Evolutionary conservation across 2,113 vertebrate genomes (phyloP), one percentile per base, ranked within the genome.

Genomic region (Herpailurus yagouaroundi): DNA sequence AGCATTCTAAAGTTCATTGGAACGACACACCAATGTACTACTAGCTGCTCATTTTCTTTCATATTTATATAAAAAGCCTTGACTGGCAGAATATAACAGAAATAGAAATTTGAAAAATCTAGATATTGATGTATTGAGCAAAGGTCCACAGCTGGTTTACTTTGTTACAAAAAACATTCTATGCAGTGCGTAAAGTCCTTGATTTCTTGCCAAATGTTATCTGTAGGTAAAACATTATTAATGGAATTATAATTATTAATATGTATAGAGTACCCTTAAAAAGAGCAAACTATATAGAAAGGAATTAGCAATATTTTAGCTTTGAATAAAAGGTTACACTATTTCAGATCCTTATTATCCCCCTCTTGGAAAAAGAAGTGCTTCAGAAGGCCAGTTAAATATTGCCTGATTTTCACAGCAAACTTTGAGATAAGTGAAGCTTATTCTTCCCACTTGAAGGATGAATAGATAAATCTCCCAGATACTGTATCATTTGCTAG

Each of bases 1-100:
- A 89, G 64, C 73, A 98, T 97, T 98, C 94, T 96, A 91, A 93
- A 97, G 92, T 94, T 98, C 98, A 98, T 98, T 80, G 95, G 97
- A 98, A 98, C 16, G 94, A 80, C 76, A 89, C 73, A 97, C 90
- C 88, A 89, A 98, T 97, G 96, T 96, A 14, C 95, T 97, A 68
- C 55, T 76, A 9, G 13, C 52, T 97, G 13, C 57, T 98, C 45
- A 66, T 83, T 94, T 95, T 68, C 52, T 6, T 41, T 93, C 38
- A n/a, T 41, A 64, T 84, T 95, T 95, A 63, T 91, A 41, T 91
- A 90, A 69, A 87, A 41, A 95, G 23, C 6, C 8, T 77, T 84
- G 45, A 63, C 45, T 94, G 52, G 48, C 8, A 89, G 25, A 96
- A 95, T 48, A 4, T 1, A 95, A 97, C n/a, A n/a, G 12, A 82